These are phyloP conservation scores for Melanerpes aurifrons DNA, from an alignment of 2,113 vertebrate species.

Conservation along the genomic window DNA sequence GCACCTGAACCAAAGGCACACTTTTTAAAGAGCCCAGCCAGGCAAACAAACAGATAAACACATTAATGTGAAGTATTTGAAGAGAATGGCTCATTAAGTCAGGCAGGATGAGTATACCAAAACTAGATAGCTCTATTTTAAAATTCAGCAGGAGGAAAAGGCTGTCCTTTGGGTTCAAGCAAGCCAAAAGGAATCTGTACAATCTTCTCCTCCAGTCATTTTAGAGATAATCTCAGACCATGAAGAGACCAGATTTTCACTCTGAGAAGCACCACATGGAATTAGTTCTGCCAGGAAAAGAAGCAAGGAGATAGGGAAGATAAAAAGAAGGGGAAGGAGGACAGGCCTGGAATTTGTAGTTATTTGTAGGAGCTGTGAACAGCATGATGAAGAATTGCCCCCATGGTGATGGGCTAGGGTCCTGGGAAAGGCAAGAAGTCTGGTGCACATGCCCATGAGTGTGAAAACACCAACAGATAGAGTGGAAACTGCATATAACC, in stretches of 20 bases:
- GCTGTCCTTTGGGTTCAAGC: background rate
- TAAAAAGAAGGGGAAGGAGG: background rate
- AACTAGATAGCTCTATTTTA: conserved; percentile 5
- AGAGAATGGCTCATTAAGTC: conserved; percentile 26
- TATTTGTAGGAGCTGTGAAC: background rate
- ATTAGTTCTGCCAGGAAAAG: background rate
- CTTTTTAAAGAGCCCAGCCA: background rate
- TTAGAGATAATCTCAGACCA: background rate
- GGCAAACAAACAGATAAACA: conserved; percentile 4
- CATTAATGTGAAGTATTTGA: background rate
- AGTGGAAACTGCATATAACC: background rate
- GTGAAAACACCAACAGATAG: background rate
- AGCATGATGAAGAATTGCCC: fast-evolving
- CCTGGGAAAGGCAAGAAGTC: background rate
- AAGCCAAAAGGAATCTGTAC: background rate
- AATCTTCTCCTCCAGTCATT: background rate
- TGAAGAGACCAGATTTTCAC: background rate
- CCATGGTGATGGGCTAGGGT: background rate
- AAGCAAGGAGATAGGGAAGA: background rate
- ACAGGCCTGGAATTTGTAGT: background rate
- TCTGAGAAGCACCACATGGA: background rate
- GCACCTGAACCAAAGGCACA: background rate
- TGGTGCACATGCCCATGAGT: background rate
- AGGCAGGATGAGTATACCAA: background rate
- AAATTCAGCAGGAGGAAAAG: background rate